A percentile compares a stretch with the other conserved stretches of the same genome.
Conservation (phyloP, 1,140 invertebrate genomes). For the Scaptomyza hsui region DNA sequence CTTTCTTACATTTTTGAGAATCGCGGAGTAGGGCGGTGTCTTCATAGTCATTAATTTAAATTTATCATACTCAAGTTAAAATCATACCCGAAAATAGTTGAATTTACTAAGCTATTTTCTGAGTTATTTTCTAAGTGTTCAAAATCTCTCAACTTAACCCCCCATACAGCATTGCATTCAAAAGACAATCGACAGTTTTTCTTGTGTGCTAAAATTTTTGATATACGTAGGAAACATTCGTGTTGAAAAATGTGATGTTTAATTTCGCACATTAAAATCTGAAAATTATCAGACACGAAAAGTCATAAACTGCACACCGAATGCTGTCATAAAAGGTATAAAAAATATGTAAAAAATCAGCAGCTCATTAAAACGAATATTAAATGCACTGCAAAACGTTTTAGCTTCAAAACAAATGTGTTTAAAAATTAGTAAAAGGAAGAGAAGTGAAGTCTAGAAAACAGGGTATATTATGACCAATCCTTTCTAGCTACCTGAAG, state of each 20-base stretch:
- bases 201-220: constrained; percentile 41
- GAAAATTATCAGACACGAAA: constrained; percentile 83
- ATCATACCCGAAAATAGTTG: no score
- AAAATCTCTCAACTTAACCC: not conserved
- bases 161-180: not conserved
- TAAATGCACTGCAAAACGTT: not conserved
- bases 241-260: constrained; percentile 84
- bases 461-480: constrained; percentile 29
- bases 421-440: no score
- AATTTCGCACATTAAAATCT: constrained; percentile 84
- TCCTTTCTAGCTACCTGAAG: not conserved
- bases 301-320: constrained; percentile 79
- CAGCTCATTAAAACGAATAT: not conserved
- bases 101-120: no score
- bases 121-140: no score
- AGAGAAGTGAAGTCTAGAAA: no score
- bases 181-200: not conserved
- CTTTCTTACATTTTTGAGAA: no score
- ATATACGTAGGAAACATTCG: constrained; percentile 69
- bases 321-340: constrained; percentile 47
- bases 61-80: no score
- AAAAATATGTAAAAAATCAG: constrained; percentile 3
- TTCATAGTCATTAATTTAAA: no score
- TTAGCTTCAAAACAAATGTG: no score
- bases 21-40: no score